Evolutionary conservation across 2,113 vertebrate genomes (phyloP).

Genomic region (Cyanoderma ruficeps): DNA sequence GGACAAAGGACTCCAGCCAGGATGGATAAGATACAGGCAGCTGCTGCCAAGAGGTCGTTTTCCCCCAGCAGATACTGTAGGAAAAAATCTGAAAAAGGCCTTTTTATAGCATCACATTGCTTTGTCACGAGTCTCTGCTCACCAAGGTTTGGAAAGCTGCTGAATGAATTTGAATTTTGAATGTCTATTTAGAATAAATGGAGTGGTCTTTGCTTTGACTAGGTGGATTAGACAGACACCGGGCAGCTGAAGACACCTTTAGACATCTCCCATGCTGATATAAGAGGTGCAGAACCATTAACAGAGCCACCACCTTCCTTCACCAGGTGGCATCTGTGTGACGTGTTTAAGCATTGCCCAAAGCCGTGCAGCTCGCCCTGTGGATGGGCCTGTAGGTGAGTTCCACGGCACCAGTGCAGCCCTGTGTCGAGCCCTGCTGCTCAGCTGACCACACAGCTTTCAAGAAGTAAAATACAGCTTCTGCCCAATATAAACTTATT

Average conservation of each 20-base stretch:
- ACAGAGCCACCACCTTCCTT: neutral
- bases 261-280: neutral
- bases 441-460: conserved; percentile 7
- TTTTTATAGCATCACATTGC: neutral
- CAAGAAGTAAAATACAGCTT: neutral
- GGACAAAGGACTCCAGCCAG: neutral
- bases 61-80: neutral
- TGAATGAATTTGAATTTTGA: neutral
- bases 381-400: neutral
- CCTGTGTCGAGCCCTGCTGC: neutral
- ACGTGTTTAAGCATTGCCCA: neutral
- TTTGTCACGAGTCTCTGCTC: neutral
- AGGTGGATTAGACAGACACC: neutral
- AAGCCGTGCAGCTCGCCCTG: neutral
- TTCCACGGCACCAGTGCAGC: neutral
- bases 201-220: neutral
- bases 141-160: neutral
- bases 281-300: neutral
- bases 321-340: neutral
- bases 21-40: neutral
- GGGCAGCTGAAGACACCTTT: neutral
- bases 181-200: neutral
- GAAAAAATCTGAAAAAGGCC: neutral
- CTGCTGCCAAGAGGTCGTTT: neutral
- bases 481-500: conserved; percentile 2